Base-by-base conservation (phyloP, 2,888 invertebrate species). In the Uropetala carovei region DNA sequence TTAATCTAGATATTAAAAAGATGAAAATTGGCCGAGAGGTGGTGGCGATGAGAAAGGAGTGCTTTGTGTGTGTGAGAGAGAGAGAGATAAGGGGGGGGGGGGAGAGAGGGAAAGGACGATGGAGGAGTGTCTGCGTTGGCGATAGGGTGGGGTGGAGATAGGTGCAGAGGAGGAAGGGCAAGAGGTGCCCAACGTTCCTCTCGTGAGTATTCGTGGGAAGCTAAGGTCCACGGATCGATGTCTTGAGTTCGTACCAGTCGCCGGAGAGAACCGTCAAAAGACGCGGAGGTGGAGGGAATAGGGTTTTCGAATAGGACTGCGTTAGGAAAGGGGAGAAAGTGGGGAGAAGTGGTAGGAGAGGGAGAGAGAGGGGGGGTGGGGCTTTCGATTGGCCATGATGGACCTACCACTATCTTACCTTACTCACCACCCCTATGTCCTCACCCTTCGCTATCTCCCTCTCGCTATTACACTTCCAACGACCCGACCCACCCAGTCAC, bases 171-270 rank as follows among this genome's bases (percentile, higher is more conserved):
- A 43, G 43, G 43, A 43, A 43, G 43, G 5, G 43, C 43, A 1
- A 43, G 75, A 75, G 27, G 75, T 75, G 43, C 43, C 27, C 22
- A 75, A 75, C 75, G 75, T 75, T 22, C 22, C 27, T 75, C 75
- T 75, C 75, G 83, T 57, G 57, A 83, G 83, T 30, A 43, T 82
- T 82, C 82, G 86, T 86, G 86, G 86, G 86, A 86, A 59, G 85
- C 58, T 58, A 27, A 85, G 59, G 60, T 86, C 60, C 86, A 30
- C 43, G 30, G 86, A 60, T 60, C 60, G 85, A 85, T 85, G 59
- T 85, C 85, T 27, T n/a, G n/a, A 27, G 43, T 27, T 43, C 89
- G 89, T 89, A 18, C 64, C 89, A 68, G 89, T 43, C 89, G 64
- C 64, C 60, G 64, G 64, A 60, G 43, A 64, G 89, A 64, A 89